Base-by-base conservation (phyloP, 2,113 vertebrate species). In the Lagopus muta region DNA sequence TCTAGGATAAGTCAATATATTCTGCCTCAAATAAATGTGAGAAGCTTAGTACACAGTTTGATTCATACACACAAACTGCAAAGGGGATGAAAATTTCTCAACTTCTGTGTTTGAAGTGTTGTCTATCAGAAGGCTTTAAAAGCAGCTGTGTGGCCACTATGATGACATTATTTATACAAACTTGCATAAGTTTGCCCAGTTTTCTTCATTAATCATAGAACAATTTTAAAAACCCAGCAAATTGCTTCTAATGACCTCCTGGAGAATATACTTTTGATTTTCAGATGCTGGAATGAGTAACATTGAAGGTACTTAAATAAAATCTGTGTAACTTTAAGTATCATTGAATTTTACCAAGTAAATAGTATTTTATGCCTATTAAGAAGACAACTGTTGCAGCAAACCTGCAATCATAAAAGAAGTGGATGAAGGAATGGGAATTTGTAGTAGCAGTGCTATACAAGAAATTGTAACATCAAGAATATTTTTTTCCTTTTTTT, bases 51-150 rank as follows among this genome's bases (percentile, higher is more conserved):
- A 21, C 2, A 13, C 57, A 71, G 52, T 16, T 24, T 34, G 47
- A 79, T 18, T 73, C 28, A 80, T 4, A 79, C 2, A 43, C 1
- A 62, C 2, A 28, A 71, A 62, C 17, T 34, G 19, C 32, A 38
- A 47, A 81, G 77, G 28, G 25, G 28, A 32, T 19, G 81, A 28
- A 21, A 71, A 86, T 60, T 86, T 75, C 36, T 45, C 27, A 60
- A 60, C 0, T 10, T 27, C 25, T n/a, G n/a, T 1, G 0, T 62
- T 17, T 67, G 6, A 72, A 92, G 7, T 1, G 18, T 42, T 61
- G 82, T 21, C 32, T 67, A 54, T 15, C 4, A 60, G 47, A 64
- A 76, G 22, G 27, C 42, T 73, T 67, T 62, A 85, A 8, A 50
- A 50, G 48, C 38, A 86, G 18, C 52, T 38, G 36, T 22, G 1